A percentile compares a stretch with the other conserved stretches of the same genome.
Evolutionary conservation across 2,797 vertebrate species (phyloP).

Genomic region (Ibycter americanus): DNA sequence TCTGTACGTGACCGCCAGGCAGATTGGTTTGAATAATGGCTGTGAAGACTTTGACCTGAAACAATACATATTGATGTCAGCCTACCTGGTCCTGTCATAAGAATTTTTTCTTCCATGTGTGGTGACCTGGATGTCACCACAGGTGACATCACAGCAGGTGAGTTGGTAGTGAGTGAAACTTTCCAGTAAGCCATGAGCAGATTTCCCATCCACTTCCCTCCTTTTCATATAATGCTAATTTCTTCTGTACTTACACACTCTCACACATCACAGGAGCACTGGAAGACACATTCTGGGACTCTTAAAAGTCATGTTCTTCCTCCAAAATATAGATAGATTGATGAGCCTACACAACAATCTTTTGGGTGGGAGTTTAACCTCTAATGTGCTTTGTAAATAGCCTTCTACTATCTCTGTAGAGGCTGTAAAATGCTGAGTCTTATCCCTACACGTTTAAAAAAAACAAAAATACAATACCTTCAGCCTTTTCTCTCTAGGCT

Average conservation of each 20-base stretch:
- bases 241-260: not conserved
- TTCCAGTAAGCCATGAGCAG: not conserved
- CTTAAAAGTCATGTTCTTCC: not conserved
- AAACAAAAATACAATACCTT: not conserved
- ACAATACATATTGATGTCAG: not conserved
- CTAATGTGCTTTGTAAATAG: not conserved
- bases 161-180: not conserved
- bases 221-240: not conserved
- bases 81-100: not conserved
- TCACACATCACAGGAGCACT: not conserved
- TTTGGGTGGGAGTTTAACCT: not conserved
- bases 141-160: not conserved
- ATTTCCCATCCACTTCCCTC: not conserved
- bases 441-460: not conserved
- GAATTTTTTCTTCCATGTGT: not conserved
- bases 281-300: not conserved
- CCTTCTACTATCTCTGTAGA: not conserved
- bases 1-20: not conserved
- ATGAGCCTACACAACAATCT: not conserved
- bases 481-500: not conserved
- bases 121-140: not conserved
- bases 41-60: not conserved
- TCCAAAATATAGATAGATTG: not conserved
- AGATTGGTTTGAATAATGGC: not conserved
- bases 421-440: not conserved